These are phyloP conservation scores for Mycalesis mineus DNA, from an alignment of 2,888 invertebrate species.

Conservation along the genomic window DNA sequence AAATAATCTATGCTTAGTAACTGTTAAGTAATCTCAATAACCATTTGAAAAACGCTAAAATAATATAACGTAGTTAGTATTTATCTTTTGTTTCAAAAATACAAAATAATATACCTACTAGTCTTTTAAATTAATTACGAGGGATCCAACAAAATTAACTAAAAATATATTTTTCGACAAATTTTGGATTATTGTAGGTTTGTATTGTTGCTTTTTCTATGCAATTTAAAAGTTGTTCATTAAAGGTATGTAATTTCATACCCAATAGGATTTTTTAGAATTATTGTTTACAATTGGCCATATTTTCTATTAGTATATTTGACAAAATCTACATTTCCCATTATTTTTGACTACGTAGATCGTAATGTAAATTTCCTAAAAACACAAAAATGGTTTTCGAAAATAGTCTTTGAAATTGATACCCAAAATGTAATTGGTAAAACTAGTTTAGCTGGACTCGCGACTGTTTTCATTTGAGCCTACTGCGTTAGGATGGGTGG, in stretches of 20 bases:
- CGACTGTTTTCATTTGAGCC: slow-evolving; percentile 85
- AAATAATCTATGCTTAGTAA: neutral
- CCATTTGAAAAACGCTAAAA: neutral
- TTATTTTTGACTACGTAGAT: neutral
- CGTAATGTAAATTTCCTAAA: neutral
- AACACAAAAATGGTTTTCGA: neutral
- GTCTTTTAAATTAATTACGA: no score
- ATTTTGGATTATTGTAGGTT: neutral
- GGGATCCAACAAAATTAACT: no score
- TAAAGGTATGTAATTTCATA: neutral
- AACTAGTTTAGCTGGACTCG: slow-evolving; percentile 78
- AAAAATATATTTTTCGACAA: no score
- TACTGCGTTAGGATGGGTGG: slow-evolving; percentile 55
- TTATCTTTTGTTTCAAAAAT: neutral
- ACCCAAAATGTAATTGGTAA: neutral
- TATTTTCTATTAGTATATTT: no score
- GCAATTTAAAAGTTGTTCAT: neutral
- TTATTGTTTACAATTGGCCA: neutral
- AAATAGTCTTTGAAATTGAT: slow-evolving; percentile 1
- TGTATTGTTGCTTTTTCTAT: neutral
- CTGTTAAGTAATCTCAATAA: neutral
- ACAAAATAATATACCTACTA: neutral
- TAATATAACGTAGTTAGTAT: neutral
- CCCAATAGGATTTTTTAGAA: neutral
- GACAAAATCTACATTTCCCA: neutral